Conservation (phyloP, 2,797 vertebrate species). For the Eidolon dupreanum region DNA sequence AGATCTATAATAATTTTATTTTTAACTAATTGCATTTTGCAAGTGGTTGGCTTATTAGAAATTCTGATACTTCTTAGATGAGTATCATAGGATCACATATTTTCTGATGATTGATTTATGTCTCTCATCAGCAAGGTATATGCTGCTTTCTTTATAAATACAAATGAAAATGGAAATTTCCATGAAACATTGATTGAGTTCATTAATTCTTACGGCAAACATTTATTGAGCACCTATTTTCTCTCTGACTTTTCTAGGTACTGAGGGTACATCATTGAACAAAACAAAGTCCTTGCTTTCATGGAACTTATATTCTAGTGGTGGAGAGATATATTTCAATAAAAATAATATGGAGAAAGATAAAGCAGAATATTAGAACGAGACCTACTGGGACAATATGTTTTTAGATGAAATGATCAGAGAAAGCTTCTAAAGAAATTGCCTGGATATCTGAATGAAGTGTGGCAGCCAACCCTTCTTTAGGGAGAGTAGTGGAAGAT, state of each 20-base stretch:
- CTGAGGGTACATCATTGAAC: neutral
- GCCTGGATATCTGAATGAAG: neutral
- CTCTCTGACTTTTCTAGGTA: neutral
- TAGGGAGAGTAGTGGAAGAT: neutral
- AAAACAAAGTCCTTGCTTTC: neutral
- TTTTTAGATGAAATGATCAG: neutral
- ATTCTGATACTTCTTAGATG: conserved; percentile 25
- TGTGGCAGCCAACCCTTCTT: neutral
- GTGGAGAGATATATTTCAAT: neutral
- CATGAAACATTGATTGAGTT: neutral
- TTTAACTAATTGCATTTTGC: neutral
- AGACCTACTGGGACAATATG: neutral
- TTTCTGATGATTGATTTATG: conserved; percentile 38
- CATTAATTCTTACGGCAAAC: neutral
- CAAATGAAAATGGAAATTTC: conserved; percentile 5
- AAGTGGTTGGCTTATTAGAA: conserved; percentile 28
- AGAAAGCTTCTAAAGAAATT: conserved; percentile 7
- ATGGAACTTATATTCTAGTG: neutral
- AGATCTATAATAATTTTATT: conserved; percentile 19
- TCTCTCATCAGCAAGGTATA: neutral
- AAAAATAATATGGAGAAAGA: neutral
- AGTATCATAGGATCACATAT: neutral
- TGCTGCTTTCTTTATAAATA: neutral
- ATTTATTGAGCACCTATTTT: neutral
- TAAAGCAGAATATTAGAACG: neutral